Base-by-base conservation (phyloP, 1,140 invertebrate species). In the Temnothorax longispinosus region DNA sequence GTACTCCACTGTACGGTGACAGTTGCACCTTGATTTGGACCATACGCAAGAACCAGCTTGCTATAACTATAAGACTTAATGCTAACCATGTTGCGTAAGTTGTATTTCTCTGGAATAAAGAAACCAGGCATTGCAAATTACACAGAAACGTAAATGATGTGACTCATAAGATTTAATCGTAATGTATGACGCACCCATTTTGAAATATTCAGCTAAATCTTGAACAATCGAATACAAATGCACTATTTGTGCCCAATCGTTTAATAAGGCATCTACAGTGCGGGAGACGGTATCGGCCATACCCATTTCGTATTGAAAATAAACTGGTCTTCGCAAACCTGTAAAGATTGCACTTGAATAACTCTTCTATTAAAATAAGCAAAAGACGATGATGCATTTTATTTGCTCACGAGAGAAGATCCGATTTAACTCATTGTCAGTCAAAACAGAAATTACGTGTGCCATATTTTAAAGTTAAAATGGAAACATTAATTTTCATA, bases 161-260 rank as follows among this genome's bases (percentile, higher is more conserved):
- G 10, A 85, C 32, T 56, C 21, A 38, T n/a, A 0, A 69, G 41
- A 50, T 69, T 50, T 47, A 10, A 69, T 3, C 38, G 38, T 10
- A 50, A 52, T 65, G 74, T 52, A 91, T 52, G 13, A 80, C 92
- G 94, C 93, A 96, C 96, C 96, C 80, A 96, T 96, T 91, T 96
- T 97, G 44, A 97, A 95, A 91, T 97, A 97, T 93, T 97, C 97
- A 3, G 97, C 96, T 87, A 98, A 97, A 90, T 98, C 97, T 87
- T 98, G 96, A 4, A 99, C 97, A 7, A 99, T 95, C 1, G 97
- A 96, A 92, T 99, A 99, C 0, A 99, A 96, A 92, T 99, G 97
- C 32, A 98, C 98, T 88, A 99, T 98, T 90, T 98, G 97, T 2
- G 97, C 96, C 99, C 99, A 99, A 93, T 99, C 99, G 64, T 97